A percentile compares a stretch with the other conserved stretches of the same genome.
Conservation (phyloP, 2,888 invertebrate species). For the Tetanocera ferruginea region DNA sequence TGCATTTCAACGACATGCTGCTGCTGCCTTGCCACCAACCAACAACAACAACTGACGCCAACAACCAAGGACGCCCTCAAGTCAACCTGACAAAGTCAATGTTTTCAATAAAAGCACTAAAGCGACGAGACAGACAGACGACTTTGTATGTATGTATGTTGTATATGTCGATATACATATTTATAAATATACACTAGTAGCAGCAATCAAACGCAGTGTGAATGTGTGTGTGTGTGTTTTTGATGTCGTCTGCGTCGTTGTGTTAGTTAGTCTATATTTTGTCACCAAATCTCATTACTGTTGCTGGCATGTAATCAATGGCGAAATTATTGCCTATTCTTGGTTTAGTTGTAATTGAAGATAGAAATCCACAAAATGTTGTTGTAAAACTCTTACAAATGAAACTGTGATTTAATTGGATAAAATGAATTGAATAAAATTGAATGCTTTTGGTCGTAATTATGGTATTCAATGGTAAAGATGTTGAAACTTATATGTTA, state of each 20-base stretch:
- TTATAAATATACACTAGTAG: no score
- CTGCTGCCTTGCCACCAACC: background rate
- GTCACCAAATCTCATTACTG: constrained; percentile 2
- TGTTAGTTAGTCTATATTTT: constrained; percentile 12
- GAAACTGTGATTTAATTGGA: constrained; percentile 17
- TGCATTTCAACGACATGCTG: background rate
- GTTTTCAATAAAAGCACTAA: constrained; percentile 8
- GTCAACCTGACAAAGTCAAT: constrained; percentile 2
- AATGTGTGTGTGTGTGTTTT: no score
- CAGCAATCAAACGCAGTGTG: no score
- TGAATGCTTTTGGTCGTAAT: background rate
- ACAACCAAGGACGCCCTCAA: background rate
- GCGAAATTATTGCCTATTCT: background rate
- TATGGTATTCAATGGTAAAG: background rate
- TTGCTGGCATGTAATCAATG: background rate
- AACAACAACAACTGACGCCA: no score
- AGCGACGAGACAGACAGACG: background rate
- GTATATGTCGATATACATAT: no score
- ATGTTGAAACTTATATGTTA: background rate
- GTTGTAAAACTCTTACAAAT: background rate
- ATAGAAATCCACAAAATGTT: background rate
- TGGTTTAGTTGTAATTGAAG: background rate
- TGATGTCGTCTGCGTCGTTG: background rate
- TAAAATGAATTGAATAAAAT: constrained; percentile 4
- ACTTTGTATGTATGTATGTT: background rate